These are phyloP conservation scores for Fragum sueziense DNA, from an alignment of 2,888 invertebrate species.

Conservation along the genomic window DNA sequence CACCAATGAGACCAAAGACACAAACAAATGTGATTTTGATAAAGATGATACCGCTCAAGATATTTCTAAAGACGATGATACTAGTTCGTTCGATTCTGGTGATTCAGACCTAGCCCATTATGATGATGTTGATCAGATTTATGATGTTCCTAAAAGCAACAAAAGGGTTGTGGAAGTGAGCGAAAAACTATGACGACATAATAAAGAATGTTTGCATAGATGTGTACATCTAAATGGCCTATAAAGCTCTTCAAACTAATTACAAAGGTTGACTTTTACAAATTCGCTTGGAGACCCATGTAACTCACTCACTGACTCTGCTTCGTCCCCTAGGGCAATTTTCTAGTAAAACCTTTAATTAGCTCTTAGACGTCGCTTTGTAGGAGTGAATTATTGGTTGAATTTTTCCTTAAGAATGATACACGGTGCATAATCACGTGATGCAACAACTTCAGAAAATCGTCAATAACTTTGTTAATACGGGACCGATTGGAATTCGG, in stretches of 20 bases:
- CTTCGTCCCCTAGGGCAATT: background rate
- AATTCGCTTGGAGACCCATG: background rate
- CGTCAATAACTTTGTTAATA: no score
- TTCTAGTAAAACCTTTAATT: no score
- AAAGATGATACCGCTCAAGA: no score
- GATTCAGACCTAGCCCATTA: background rate
- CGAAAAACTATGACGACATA: background rate
- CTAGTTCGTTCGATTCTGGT: background rate
- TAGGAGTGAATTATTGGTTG: no score
- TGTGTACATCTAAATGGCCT: background rate
- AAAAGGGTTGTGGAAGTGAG: background rate
- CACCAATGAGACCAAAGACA: background rate
- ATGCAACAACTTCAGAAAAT: no score
- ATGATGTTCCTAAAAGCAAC: background rate
- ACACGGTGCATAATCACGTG: no score
- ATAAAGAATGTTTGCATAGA: background rate
- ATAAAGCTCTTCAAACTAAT: background rate
- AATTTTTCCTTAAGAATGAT: no score
- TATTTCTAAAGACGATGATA: background rate
- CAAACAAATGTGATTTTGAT: background rate
- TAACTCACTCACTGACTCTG: background rate
- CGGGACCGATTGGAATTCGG: no score
- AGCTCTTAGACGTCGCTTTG: no score
- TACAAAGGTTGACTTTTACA: background rate
- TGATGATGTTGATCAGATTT: slow-evolving; percentile 1